Percentiles rank a stretch among this genome's conserved stretches.
Evolutionary conservation across 2,888 invertebrate genomes (phyloP).

Genomic region (Esperia sulphurella): DNA sequence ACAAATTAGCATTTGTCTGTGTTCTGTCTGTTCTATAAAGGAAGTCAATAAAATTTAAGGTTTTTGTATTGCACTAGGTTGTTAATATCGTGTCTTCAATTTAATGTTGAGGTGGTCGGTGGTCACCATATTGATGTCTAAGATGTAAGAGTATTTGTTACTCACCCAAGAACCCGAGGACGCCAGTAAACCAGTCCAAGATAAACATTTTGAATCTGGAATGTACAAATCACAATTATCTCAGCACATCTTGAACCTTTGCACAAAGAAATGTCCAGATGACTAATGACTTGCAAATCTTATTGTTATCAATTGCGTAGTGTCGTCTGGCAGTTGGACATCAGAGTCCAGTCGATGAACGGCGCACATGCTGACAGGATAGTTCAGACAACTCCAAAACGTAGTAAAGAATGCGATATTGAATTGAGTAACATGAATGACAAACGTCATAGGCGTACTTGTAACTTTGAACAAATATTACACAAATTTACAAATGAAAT

Average conservation of each 20-base stretch:
- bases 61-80: no score
- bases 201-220: conserved; percentile 89
- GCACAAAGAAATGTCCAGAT: conserved; percentile 49
- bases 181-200: conserved; percentile 97
- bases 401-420: conserved; percentile 50
- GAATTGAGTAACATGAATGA: conserved; percentile 72
- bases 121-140: no score
- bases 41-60: no score
- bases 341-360: conserved; percentile 24
- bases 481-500: conserved; percentile 37
- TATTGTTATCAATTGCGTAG: conserved; percentile 46
- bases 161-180: conserved; percentile 95
- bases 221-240: conserved; percentile 42
- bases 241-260: conserved; percentile 28
- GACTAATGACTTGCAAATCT: conserved; percentile 64
- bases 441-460: conserved; percentile 66
- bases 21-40: no score
- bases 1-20: no score
- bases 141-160: conserved; percentile 18
- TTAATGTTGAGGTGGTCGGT: no score
- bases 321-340: conserved; percentile 28
- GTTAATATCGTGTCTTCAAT: no score
- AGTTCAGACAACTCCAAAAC: conserved; percentile 36
- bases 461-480: conserved; percentile 43
- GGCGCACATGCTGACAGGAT: conserved; percentile 29